A percentile compares a stretch with the other conserved stretches of the same genome.
Conservation (phyloP, 2,888 invertebrate genomes). For the Vanessa cardui region DNA sequence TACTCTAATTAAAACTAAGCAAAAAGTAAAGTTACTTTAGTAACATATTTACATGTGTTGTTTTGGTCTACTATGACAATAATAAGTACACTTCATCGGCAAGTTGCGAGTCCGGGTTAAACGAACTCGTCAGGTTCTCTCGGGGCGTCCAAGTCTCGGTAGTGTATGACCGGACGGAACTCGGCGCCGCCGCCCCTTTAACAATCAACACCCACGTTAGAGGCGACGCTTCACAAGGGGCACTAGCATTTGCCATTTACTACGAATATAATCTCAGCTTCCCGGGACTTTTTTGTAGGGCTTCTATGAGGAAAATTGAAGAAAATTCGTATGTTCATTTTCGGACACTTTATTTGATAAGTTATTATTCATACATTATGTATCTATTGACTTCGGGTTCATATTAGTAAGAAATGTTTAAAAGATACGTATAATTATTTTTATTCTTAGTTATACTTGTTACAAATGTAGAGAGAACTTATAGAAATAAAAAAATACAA, state of each 20-base stretch:
- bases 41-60: neutral
- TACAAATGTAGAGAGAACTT: neutral
- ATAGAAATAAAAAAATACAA: neutral
- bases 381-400: conserved; percentile 6
- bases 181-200: conserved; percentile 89
- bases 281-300: conserved; percentile 51
- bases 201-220: conserved; percentile 65
- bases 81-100: conserved; percentile 40
- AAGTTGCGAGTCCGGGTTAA: conserved; percentile 66
- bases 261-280: conserved; percentile 63
- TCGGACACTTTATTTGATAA: conserved; percentile 37
- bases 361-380: conserved; percentile 17
- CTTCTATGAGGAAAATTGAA: conserved; percentile 18
- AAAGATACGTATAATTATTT: neutral
- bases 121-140: conserved; percentile 94
- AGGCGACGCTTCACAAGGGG: conserved; percentile 12
- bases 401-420: neutral
- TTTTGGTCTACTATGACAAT: conserved; percentile 3
- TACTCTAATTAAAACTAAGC: conserved; percentile 3
- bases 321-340: conserved; percentile 22
- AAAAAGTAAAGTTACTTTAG: neutral
- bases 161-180: conserved; percentile 94
- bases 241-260: conserved; percentile 23
- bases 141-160: conserved; percentile 96
- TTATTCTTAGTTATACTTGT: neutral